A percentile compares a stretch with the other conserved stretches of the same genome.
phyloP scores from a whole-genome alignment of 64 coral and sea anemone genomes.

The Dendrophyllia cribrosa region DNA sequence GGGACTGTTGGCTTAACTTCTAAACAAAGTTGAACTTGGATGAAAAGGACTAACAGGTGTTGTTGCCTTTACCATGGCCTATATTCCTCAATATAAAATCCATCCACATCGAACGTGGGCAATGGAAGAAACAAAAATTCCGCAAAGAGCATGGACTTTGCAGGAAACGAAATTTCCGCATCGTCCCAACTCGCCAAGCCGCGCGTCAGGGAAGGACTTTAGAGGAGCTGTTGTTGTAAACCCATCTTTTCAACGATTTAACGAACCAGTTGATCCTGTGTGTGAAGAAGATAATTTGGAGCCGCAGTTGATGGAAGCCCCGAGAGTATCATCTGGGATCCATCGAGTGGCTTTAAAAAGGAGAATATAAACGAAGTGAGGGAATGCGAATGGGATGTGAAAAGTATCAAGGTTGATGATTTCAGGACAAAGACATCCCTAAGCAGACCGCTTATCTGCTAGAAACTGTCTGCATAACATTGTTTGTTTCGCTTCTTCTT shows the following conservation, averaged over 20 bases:
- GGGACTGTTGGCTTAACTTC: not conserved
- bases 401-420: not conserved
- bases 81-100: not conserved
- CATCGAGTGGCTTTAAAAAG: constrained; percentile 4
- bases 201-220: not conserved
- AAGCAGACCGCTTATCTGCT: not conserved
- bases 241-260: not conserved
- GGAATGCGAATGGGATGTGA: not conserved
- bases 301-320: not conserved
- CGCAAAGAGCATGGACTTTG: constrained; percentile 4
- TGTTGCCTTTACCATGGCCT: not conserved
- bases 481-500: not conserved
- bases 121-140: constrained; percentile 42
- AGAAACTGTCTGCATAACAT: not conserved
- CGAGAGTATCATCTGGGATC: not conserved
- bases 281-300: constrained; percentile 2
- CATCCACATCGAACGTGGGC: constrained; percentile 7
- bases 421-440: not conserved
- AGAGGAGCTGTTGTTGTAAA: not conserved
- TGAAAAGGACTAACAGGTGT: not conserved
- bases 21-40: not conserved
- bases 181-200: constrained; percentile 5
- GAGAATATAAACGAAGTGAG: constrained; percentile 21
- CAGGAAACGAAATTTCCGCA: constrained; percentile 27
- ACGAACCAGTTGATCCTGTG: not conserved